Evolutionary conservation across 2,888 invertebrate species (phyloP).

Genomic region (Neuroscelio doddi): DNA sequence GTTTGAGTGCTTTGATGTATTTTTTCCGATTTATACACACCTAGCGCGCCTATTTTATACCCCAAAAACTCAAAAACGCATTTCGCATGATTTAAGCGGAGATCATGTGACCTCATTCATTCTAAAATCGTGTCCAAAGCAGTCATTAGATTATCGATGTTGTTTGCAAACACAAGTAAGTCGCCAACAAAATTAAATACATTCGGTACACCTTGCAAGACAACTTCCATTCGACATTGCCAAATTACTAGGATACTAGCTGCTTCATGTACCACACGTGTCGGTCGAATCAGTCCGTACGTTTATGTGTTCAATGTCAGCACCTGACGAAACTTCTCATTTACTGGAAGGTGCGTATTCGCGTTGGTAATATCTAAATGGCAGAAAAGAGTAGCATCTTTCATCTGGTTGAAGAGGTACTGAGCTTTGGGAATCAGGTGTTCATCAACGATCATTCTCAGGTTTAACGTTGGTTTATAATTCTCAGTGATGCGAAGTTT

Average conservation of each 20-base stretch:
- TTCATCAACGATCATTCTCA: constrained; percentile 28
- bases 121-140: constrained; percentile 9
- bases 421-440: constrained; percentile 26
- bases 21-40: constrained; percentile 21
- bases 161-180: constrained; percentile 14
- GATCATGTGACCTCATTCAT: constrained; percentile 16
- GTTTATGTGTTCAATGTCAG: constrained; percentile 30
- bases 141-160: constrained; percentile 15
- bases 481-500: constrained; percentile 16
- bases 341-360: constrained; percentile 20
- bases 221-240: constrained; percentile 20
- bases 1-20: constrained; percentile 11
- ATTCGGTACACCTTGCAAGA: constrained; percentile 13
- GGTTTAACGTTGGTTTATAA: constrained; percentile 29
- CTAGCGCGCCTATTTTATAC: constrained; percentile 15
- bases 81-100: constrained; percentile 22
- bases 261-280: constrained; percentile 24
- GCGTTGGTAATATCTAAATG: constrained; percentile 18
- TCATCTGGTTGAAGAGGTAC: constrained; percentile 24
- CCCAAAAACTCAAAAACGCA: constrained; percentile 22
- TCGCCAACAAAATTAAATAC: constrained; percentile 26
- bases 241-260: constrained; percentile 22
- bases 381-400: constrained; percentile 11
- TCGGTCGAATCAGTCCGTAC: constrained; percentile 26
- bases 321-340: constrained; percentile 24